These are phyloP conservation scores for Melitaea athalia DNA, from an alignment of 2,888 invertebrate species.

Conservation along the genomic window DNA sequence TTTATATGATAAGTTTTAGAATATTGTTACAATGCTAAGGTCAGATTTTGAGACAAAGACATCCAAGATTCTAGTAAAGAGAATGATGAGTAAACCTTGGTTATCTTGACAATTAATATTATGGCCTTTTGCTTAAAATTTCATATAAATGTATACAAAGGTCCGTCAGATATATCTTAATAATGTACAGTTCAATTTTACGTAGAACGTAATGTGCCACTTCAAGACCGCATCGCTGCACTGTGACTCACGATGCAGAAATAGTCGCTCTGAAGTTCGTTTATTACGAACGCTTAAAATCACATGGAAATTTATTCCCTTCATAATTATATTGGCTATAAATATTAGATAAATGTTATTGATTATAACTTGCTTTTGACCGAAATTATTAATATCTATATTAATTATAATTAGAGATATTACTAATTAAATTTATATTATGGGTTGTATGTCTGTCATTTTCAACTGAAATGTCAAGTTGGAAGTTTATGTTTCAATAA, in stretches of 20 bases:
- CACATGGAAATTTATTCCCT: neutral
- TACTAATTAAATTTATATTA: no score
- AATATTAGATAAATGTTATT: neutral
- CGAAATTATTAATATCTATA: slow-evolving; percentile 2
- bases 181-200: neutral
- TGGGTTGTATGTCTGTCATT: no score
- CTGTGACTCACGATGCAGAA: slow-evolving; percentile 24
- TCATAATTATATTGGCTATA: neutral
- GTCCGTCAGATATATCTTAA: neutral
- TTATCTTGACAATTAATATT: no score
- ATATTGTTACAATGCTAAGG: no score
- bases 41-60: no score
- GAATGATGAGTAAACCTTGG: no score
- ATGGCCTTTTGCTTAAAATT: no score
- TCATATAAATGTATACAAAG: neutral
- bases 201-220: neutral
- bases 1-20: no score
- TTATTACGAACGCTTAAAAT: slow-evolving; percentile 11
- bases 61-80: no score
- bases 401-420: no score
- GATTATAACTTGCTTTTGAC: neutral
- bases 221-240: slow-evolving; percentile 32
- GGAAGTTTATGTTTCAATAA: no score
- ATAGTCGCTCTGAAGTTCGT: slow-evolving; percentile 23
- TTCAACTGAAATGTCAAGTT: no score